Evolutionary conservation across 2,797 vertebrate genomes (phyloP).

Genomic region (Girardinus metallicus): DNA sequence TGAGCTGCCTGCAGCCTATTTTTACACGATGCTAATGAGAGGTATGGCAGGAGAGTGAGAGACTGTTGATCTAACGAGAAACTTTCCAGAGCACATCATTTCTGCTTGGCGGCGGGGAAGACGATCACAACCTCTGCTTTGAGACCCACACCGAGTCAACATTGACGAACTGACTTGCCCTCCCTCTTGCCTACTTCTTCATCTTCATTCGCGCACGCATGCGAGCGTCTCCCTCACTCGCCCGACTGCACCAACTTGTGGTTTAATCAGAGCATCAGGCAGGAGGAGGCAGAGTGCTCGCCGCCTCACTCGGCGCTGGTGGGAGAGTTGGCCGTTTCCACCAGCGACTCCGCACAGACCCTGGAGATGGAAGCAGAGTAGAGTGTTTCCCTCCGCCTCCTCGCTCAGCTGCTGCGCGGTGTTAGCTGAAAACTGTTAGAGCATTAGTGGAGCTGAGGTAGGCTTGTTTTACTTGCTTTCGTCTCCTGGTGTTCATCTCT

Average conservation of each 20-base stretch:
- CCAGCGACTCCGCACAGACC: constrained; percentile 39
- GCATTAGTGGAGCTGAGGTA: constrained; percentile 62
- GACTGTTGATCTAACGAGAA: constrained; percentile 17
- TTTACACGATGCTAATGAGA: constrained; percentile 38
- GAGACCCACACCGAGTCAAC: constrained; percentile 2
- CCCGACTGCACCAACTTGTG: constrained; percentile 26
- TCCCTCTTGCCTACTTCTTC: constrained; percentile 4
- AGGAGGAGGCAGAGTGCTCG: constrained; percentile 60
- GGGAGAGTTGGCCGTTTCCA: constrained; percentile 55
- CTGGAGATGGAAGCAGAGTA: constrained; percentile 44
- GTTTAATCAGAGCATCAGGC: constrained; percentile 63
- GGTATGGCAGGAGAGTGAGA: neutral
- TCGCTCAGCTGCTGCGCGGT: neutral
- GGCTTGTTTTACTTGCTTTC: constrained; percentile 42
- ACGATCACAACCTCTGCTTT: constrained; percentile 1
- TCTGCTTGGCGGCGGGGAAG: neutral
- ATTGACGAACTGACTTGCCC: constrained; percentile 9
- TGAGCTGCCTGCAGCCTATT: constrained; percentile 39
- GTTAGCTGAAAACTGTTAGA: constrained; percentile 44
- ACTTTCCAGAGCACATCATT: neutral
- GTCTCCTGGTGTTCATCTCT: neutral
- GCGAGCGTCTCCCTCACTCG: constrained; percentile 10
- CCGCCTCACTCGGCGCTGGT: constrained; percentile 47
- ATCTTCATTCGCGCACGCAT: neutral
- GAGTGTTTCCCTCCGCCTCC: constrained; percentile 22